Conservation (phyloP, 2,888 invertebrate genomes). For the Lepidocyrtinus sp. region DNA sequence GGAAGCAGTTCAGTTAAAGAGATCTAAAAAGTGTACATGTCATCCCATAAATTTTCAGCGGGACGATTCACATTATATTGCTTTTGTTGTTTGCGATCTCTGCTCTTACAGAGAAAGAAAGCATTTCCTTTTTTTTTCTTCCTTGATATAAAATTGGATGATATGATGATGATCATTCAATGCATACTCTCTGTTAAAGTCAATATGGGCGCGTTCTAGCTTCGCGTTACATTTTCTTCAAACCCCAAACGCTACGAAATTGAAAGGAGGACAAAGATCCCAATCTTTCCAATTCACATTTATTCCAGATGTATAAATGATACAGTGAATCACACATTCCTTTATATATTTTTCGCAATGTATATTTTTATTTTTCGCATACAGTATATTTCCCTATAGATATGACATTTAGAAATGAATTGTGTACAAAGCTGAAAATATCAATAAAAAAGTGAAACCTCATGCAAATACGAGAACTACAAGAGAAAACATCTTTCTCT, state of each 20-base stretch:
- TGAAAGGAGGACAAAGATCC: neutral
- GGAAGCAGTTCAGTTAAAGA: no score
- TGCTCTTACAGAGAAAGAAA: neutral
- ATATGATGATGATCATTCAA: no score
- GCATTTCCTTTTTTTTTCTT: no score
- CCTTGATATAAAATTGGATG: no score
- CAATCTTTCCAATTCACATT: neutral
- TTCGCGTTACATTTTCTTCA: no score
- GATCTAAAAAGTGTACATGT: conserved; percentile 32
- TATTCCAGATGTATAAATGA: neutral
- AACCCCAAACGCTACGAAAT: no score
- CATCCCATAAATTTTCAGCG: conserved; percentile 37
- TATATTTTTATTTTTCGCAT: neutral
- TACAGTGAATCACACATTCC: neutral
- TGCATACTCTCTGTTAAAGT: no score
- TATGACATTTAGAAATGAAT: no score
- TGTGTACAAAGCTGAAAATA: neutral
- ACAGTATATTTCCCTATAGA: neutral
- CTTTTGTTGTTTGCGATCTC: neutral
- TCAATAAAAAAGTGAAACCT: neutral
- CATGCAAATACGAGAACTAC: no score
- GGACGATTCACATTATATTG: neutral
- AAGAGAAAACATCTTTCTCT: neutral
- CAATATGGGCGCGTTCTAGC: no score
- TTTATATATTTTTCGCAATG: neutral